These are phyloP conservation scores for Montipora foliosa DNA, from an alignment of 64 coral and sea anemone species.

Conservation along the genomic window DNA sequence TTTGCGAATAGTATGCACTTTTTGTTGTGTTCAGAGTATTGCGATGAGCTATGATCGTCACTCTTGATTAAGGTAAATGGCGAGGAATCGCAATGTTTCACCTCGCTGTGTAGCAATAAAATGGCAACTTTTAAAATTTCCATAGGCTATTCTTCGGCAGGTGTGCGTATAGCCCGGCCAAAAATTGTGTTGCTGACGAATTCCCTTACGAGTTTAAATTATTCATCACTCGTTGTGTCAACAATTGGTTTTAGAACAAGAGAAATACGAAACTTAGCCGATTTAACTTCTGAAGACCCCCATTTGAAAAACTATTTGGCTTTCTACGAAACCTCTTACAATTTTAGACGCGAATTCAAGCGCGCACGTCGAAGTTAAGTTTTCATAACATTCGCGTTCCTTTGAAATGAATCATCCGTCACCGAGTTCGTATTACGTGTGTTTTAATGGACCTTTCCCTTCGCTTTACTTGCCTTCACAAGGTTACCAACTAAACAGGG, in stretches of 20 bases:
- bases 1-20: background rate
- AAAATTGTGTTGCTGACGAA: constrained; percentile 7
- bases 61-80: background rate
- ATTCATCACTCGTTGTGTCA: constrained; percentile 50
- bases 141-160: constrained; percentile 10
- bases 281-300: background rate
- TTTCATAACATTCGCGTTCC: background rate
- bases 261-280: constrained; percentile 16
- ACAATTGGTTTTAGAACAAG: constrained; percentile 51
- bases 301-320: background rate
- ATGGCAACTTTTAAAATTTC: constrained; percentile 24
- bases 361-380: background rate
- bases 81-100: background rate
- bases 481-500: background rate
- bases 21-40: background rate
- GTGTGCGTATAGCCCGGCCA: background rate
- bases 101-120: background rate
- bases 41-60: background rate
- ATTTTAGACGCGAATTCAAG: background rate
- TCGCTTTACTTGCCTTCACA: background rate
- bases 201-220: constrained; percentile 11
- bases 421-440: constrained; percentile 2
- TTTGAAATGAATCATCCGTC: background rate
- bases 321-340: background rate
- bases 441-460: background rate